Conservation (phyloP, 2,888 invertebrate genomes). For the Allygus modestus region DNA sequence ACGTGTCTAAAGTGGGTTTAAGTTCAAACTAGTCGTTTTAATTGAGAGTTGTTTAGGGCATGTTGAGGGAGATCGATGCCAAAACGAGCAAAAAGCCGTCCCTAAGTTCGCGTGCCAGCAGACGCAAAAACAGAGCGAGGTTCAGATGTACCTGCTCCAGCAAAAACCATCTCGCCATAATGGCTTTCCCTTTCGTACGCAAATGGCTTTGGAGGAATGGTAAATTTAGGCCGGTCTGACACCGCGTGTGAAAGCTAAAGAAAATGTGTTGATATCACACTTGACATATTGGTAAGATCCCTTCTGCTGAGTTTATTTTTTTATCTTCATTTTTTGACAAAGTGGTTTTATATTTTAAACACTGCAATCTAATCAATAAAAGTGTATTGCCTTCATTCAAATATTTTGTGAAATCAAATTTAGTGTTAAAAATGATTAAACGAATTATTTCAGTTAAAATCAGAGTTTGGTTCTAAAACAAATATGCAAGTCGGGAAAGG, state of each 20-base stretch:
- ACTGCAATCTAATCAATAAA: too few species aligned
- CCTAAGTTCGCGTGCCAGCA: constrained; percentile 39
- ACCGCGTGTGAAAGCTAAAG: background rate
- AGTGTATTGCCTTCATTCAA: too few species aligned
- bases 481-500: too few species aligned
- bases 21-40: constrained; percentile 10
- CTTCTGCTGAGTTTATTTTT: too few species aligned
- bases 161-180: constrained; percentile 34
- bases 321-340: too few species aligned
- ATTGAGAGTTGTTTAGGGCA: constrained; percentile 24
- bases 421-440: too few species aligned
- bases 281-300: background rate
- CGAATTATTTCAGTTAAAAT: too few species aligned
- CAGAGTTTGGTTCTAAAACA: too few species aligned
- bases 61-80: constrained; percentile 21
- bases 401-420: too few species aligned
- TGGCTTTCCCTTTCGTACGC: constrained; percentile 41
- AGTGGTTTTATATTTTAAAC: too few species aligned
- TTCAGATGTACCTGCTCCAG: background rate
- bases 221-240: background rate
- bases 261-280: background rate
- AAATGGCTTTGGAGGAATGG: constrained; percentile 15
- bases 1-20: constrained; percentile 11
- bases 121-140: constrained; percentile 36
- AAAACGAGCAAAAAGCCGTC: constrained; percentile 42